These are phyloP conservation scores for Mesocentrotus franciscanus DNA, from an alignment of 53 echinoderm and acorn worm genomes.

Conservation along the genomic window DNA sequence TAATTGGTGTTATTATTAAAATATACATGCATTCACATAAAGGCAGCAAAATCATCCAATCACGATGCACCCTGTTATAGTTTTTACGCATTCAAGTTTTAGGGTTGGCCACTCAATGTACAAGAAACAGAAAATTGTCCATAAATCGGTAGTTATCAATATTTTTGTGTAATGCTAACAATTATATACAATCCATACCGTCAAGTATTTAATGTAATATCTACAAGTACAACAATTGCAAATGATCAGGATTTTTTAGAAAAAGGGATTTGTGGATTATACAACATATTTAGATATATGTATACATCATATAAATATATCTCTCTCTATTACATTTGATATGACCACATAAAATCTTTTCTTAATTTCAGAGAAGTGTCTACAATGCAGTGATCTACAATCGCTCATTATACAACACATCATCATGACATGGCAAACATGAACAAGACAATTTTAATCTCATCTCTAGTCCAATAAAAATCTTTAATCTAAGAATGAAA, in stretches of 20 bases:
- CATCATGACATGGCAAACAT: neutral
- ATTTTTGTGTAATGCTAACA: neutral
- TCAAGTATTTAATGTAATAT: neutral
- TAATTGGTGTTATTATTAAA: neutral
- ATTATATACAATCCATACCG: neutral
- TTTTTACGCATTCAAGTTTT: neutral
- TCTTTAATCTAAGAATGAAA: no score
- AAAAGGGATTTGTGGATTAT: neutral
- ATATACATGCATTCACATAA: neutral
- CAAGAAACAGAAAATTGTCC: neutral
- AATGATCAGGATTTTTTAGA: neutral
- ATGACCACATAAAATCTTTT: neutral
- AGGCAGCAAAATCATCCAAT: neutral
- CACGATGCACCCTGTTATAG: neutral
- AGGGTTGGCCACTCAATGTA: neutral
- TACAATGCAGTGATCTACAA: neutral
- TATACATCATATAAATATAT: conserved; percentile 19
- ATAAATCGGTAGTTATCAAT: neutral
- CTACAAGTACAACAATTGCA: neutral
- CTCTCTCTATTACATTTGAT: neutral
- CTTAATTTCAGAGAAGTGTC: neutral
- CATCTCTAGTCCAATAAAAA: no score
- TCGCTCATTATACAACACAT: neutral
- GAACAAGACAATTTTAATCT: neutral
- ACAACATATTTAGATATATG: neutral